Evolutionary conservation across 2,797 vertebrate species (phyloP).

Genomic region (Macropus fuliginosus): DNA sequence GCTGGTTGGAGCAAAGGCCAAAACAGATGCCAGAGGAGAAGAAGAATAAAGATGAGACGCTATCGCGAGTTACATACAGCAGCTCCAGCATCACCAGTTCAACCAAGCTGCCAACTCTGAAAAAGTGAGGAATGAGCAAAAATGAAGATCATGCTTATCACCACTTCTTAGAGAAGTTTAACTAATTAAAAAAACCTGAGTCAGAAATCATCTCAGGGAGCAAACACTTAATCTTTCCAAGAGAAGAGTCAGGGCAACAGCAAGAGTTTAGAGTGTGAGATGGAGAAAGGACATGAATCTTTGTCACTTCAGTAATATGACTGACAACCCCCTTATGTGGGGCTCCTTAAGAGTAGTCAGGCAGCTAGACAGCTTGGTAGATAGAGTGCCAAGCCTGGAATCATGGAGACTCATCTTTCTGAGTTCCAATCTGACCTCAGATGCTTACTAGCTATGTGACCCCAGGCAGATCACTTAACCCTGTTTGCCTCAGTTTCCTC

Average conservation of each 20-base stretch:
- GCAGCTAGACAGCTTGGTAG: not conserved
- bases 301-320: not conserved
- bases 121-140: not conserved
- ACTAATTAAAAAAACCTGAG: not conserved
- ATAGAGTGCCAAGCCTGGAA: not conserved
- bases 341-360: not conserved
- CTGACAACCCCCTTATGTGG: not conserved
- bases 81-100: not conserved
- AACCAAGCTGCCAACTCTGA: not conserved
- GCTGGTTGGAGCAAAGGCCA: not conserved
- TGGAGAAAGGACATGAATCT: not conserved
- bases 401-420: not conserved
- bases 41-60: not conserved
- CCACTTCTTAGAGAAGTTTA: not conserved
- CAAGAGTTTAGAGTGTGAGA: not conserved
- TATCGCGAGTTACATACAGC: not conserved
- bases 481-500: not conserved
- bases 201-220: not conserved
- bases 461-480: not conserved
- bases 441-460: not conserved
- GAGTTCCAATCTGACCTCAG: not conserved
- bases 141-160: not conserved
- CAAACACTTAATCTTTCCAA: not conserved
- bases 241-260: not conserved
- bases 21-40: not conserved